Percentiles rank a stretch among this genome's conserved stretches.
Evolutionary conservation across 2,113 vertebrate species (phyloP).

Genomic region (Cairina moschata): DNA sequence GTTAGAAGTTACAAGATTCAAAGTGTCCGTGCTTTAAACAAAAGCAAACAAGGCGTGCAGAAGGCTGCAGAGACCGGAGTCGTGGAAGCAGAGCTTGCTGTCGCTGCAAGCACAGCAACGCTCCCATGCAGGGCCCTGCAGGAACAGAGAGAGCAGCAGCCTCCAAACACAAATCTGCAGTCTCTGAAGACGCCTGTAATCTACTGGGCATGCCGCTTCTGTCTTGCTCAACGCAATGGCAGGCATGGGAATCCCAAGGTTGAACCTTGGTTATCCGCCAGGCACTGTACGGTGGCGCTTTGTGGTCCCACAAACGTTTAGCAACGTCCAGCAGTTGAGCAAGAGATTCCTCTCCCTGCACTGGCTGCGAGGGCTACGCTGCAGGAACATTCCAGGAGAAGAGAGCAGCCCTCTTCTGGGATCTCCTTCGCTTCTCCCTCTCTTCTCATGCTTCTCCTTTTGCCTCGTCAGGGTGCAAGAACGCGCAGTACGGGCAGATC

Average conservation of each 20-base stretch:
- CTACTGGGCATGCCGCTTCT: background rate
- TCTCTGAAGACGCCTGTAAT: background rate
- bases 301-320: background rate
- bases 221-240: background rate
- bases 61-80: background rate
- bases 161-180: background rate
- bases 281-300: background rate
- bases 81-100: background rate
- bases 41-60: background rate
- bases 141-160: background rate
- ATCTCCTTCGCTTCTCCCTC: background rate
- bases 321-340: background rate
- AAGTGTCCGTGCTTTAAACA: background rate
- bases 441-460: background rate
- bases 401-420: background rate
- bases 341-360: background rate
- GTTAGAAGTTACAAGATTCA: background rate
- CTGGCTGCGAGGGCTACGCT: background rate
- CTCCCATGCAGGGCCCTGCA: background rate
- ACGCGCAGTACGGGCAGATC: constrained; percentile 77
- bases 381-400: background rate
- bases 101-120: rapidly evolving
- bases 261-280: background rate
- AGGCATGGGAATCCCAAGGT: background rate
- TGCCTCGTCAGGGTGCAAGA: constrained; percentile 84